Percentiles rank a stretch among this genome's conserved stretches.
These are phyloP conservation scores for Corvus moneduloides DNA, from an alignment of 2,113 vertebrate species.

Conservation along the genomic window DNA sequence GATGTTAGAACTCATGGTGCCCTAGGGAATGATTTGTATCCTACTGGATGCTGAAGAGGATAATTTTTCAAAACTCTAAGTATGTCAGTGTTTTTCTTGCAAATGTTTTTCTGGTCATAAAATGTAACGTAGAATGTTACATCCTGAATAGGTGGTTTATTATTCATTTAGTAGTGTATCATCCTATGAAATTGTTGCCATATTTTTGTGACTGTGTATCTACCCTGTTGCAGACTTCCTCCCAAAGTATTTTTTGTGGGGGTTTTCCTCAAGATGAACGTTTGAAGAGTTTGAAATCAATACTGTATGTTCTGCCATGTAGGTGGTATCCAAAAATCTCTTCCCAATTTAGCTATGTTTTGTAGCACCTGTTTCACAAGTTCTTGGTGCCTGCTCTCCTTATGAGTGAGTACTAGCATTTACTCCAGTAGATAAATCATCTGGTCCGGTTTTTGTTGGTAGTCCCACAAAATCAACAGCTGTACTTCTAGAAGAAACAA, in stretches of 20 bases:
- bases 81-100: background rate
- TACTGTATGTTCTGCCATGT: background rate
- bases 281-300: slow-evolving; percentile 33
- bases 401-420: background rate
- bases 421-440: background rate
- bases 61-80: background rate
- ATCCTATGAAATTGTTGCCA: background rate
- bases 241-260: background rate
- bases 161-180: background rate
- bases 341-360: slow-evolving; percentile 40
- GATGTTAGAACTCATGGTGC: background rate
- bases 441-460: background rate
- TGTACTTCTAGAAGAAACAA: background rate
- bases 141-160: background rate
- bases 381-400: background rate
- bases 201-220: background rate
- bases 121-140: background rate
- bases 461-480: background rate
- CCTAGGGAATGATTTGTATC: background rate
- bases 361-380: slow-evolving; percentile 37
- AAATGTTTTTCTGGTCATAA: background rate
- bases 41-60: background rate
- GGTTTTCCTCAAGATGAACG: background rate
- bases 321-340: slow-evolving; percentile 42
- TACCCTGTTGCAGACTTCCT: background rate